A percentile compares a stretch with the other conserved stretches of the same genome.
These are phyloP conservation scores for Drosophila maculinotata DNA, from an alignment of 2,888 invertebrate genomes.

Conservation along the genomic window DNA sequence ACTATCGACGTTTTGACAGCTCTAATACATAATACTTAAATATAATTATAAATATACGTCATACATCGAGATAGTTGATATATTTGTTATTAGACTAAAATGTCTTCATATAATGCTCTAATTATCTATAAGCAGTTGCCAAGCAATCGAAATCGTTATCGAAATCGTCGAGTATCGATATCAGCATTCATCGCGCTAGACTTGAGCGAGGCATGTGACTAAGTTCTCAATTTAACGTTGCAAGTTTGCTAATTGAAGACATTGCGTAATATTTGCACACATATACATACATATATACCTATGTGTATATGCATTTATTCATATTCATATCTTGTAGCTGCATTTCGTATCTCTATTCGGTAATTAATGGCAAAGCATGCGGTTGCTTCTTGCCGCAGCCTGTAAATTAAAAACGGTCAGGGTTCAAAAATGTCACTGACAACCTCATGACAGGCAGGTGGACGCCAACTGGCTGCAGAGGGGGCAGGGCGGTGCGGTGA, in stretches of 20 bases:
- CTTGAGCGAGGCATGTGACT: conserved; percentile 29
- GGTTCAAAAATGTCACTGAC: conserved; percentile 71
- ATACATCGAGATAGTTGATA: too few species aligned
- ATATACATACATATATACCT: conserved; percentile 2
- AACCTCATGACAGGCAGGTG: conserved; percentile 40
- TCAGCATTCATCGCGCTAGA: not conserved
- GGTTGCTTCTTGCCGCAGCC: conserved; percentile 32
- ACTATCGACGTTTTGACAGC: too few species aligned
- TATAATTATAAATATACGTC: too few species aligned
- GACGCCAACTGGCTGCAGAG: not conserved
- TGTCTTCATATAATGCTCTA: too few species aligned
- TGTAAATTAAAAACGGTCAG: conserved; percentile 65
- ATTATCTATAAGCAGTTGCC: too few species aligned
- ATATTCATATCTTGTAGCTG: conserved; percentile 26
- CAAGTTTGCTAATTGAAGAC: conserved; percentile 53
- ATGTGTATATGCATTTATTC: conserved; percentile 21
- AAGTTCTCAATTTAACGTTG: conserved; percentile 58
- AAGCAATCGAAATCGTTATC: too few species aligned
- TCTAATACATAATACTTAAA: too few species aligned
- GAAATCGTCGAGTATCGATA: conserved; percentile 17
- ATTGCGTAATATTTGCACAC: conserved; percentile 55
- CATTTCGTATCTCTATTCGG: conserved; percentile 35
- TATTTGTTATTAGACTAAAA: too few species aligned
- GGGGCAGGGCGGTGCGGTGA: conserved; percentile 5
- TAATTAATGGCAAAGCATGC: conserved; percentile 69